Conservation (phyloP, 2,113 vertebrate genomes). For the Crotalus tigris region DNA sequence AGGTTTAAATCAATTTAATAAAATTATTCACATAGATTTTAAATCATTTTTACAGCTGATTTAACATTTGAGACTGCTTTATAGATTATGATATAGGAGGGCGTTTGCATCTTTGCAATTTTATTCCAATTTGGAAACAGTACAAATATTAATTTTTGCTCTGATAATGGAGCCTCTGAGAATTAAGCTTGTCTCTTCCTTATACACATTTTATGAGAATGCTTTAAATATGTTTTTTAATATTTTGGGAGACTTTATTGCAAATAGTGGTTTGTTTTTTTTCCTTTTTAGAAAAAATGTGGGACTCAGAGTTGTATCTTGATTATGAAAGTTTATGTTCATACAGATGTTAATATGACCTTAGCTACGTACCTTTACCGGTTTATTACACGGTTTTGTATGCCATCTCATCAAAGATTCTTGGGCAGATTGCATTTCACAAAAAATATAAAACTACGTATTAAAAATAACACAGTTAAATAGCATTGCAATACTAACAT, state of each 20-base stretch:
- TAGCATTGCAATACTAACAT: neutral
- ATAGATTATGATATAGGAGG: conserved; percentile 74
- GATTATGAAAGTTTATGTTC: conserved; percentile 77
- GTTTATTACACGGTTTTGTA: neutral
- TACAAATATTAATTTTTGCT: conserved; percentile 86
- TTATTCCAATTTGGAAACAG: conserved; percentile 85
- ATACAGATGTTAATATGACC: conserved; percentile 73
- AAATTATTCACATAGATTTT: conserved; percentile 77
- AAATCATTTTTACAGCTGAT: conserved; percentile 78
- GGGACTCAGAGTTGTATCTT: conserved; percentile 73
- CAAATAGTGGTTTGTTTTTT: conserved; percentile 66
- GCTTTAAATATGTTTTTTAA: conserved; percentile 86
- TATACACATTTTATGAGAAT: conserved; percentile 75
- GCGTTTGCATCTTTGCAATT: conserved; percentile 77
- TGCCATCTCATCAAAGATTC: neutral
- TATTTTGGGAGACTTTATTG: conserved; percentile 86
- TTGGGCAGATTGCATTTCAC: neutral
- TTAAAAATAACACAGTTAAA: neutral
- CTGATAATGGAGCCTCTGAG: conserved; percentile 84
- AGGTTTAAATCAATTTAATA: conserved; percentile 78
- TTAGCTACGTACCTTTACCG: conserved; percentile 65
- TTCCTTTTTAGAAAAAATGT: conserved; percentile 47
- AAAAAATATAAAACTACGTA: neutral
- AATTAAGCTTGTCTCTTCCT: conserved; percentile 77
- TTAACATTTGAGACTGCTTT: conserved; percentile 78